phyloP scores from a whole-genome alignment of 2,797 vertebrate species.

The Anas acuta region DNA sequence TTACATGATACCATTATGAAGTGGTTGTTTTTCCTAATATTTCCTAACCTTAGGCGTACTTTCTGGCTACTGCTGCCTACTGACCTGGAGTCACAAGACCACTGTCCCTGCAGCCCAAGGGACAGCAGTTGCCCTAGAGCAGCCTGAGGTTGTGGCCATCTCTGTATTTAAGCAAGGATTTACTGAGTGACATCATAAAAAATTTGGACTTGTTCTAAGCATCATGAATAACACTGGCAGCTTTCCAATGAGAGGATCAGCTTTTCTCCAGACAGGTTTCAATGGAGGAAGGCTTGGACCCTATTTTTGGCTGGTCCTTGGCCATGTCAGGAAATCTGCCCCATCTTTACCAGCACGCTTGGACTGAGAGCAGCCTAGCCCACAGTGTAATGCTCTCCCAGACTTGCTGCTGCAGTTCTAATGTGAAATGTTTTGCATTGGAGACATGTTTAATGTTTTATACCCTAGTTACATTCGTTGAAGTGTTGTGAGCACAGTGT shows the following conservation, averaged over 20 bases:
- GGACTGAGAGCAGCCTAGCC: neutral
- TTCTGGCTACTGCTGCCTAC: neutral
- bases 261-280: neutral
- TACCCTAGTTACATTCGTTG: neutral
- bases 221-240: neutral
- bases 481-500: conserved; percentile 3
- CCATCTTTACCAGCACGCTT: neutral
- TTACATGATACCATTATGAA: neutral
- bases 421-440: neutral
- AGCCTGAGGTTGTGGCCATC: fast-evolving
- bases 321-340: neutral
- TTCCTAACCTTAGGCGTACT: fast-evolving
- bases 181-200: neutral
- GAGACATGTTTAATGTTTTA: neutral
- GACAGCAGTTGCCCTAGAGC: neutral
- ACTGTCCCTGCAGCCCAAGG: neutral
- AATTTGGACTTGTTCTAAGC: neutral
- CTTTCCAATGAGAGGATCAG: neutral
- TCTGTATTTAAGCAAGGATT: neutral
- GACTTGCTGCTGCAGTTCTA: neutral
- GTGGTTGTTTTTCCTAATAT: neutral
- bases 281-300: neutral
- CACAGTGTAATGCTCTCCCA: neutral
- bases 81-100: neutral
- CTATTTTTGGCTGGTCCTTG: neutral